A percentile compares a stretch with the other conserved stretches of the same genome.
Evolutionary conservation across 2,797 vertebrate species (phyloP).

Genomic region (Sebastolobus alascanus): DNA sequence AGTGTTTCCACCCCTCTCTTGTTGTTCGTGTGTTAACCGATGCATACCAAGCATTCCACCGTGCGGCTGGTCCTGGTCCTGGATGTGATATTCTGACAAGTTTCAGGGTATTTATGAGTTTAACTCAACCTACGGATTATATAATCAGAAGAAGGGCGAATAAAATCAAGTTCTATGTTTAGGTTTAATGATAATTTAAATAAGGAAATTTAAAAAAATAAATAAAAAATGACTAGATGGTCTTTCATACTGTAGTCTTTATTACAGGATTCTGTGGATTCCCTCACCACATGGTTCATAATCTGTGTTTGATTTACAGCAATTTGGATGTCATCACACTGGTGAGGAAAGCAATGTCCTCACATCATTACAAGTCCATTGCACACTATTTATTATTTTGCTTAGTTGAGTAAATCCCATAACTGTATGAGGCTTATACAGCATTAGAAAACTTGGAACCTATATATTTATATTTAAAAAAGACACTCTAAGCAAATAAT

Average conservation of each 20-base stretch:
- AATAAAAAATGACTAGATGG: neutral
- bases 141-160: neutral
- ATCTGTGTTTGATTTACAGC: conserved; percentile 32
- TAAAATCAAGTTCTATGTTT: neutral
- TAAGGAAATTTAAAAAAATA: too few relatives aligned
- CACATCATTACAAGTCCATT: neutral
- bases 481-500: too few relatives aligned
- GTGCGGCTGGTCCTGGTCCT: conserved; percentile 64
- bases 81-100: conserved; percentile 41
- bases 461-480: neutral
- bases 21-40: conserved; percentile 58
- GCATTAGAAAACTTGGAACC: neutral
- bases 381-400: neutral
- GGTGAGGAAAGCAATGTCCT: neutral
- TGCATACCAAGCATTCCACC: conserved; percentile 86
- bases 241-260: neutral
- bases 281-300: conserved; percentile 1
- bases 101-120: conserved; percentile 12
- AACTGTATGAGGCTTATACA: neutral
- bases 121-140: neutral
- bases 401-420: neutral
- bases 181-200: neutral
- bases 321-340: conserved; percentile 11
- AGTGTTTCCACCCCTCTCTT: conserved; percentile 18
- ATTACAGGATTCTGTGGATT: conserved; percentile 1